Evolutionary conservation across 2,797 vertebrate genomes (phyloP).

Genomic region (Yasuhikotakia modesta): DNA sequence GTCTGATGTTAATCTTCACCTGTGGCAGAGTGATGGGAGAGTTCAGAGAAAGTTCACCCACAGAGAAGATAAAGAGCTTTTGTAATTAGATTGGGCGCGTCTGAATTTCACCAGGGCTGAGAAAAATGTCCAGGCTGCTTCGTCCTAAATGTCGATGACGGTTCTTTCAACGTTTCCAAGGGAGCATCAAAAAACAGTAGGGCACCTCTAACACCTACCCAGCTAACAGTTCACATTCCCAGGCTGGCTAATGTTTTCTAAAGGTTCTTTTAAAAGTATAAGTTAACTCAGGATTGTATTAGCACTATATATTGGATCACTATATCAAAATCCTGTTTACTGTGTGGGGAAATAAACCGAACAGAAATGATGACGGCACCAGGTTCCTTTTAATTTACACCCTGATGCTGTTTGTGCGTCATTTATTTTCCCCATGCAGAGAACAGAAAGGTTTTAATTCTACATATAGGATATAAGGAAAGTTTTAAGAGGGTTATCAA

Average conservation of each 20-base stretch:
- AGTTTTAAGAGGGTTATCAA: neutral
- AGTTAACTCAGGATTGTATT: too few species aligned
- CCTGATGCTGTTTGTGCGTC: neutral
- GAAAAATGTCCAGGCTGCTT: conserved; percentile 20
- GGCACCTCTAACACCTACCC: conserved; percentile 6
- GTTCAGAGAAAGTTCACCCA: conserved; percentile 52
- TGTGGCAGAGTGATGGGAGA: conserved; percentile 30
- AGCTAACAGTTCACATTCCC: too few species aligned
- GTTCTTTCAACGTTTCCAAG: conserved; percentile 44
- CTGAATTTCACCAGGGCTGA: conserved; percentile 10
- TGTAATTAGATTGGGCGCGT: conserved; percentile 42
- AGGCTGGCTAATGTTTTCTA: too few species aligned
- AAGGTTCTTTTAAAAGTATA: too few species aligned
- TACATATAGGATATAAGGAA: neutral
- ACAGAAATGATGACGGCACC: neutral
- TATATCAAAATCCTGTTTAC: neutral
- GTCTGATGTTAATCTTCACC: conserved; percentile 50
- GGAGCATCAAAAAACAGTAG: conserved; percentile 14
- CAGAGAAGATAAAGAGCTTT: conserved; percentile 43
- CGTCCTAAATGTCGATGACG: conserved; percentile 29
- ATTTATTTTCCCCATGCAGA: neutral
- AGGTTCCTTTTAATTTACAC: neutral
- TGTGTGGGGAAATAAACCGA: neutral
- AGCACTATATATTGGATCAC: neutral
- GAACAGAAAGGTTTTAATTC: neutral